Evolutionary conservation across 2,888 invertebrate species (phyloP).

Genomic region (Rutpela maculata): DNA sequence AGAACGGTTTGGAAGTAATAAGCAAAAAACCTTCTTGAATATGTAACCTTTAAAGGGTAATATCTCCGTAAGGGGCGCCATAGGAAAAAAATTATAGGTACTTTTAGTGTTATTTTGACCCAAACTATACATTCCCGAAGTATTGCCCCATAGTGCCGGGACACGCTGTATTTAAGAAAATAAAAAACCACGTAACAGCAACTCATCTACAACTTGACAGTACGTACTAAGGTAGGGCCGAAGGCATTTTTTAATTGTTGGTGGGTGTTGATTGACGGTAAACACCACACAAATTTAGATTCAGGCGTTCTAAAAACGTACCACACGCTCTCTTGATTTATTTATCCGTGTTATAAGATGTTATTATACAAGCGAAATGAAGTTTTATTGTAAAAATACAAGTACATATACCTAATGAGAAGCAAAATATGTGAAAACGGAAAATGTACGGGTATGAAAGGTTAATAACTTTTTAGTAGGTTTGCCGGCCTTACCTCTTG

Average conservation of each 20-base stretch:
- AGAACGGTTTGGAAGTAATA: too few species aligned
- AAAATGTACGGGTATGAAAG: not conserved
- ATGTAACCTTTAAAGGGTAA: too few species aligned
- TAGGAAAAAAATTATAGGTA: too few species aligned
- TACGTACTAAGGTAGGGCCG: constrained; percentile 14
- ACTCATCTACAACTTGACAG: not conserved
- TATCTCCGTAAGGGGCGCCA: too few species aligned
- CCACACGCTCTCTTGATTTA: constrained; percentile 16
- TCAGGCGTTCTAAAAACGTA: constrained; percentile 11
- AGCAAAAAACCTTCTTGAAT: too few species aligned
- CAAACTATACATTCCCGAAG: too few species aligned
- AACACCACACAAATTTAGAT: constrained; percentile 19
- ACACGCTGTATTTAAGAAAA: too few species aligned
- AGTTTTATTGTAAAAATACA: not conserved
- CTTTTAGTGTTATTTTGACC: too few species aligned
- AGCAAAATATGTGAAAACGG: not conserved
- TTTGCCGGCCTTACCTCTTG: not conserved
- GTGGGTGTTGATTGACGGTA: constrained; percentile 35
- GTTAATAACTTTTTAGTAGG: constrained; percentile 10
- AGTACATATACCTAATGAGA: not conserved
- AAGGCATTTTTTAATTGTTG: constrained; percentile 21
- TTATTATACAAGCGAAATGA: not conserved
- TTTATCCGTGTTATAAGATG: not conserved
- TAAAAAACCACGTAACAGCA: not conserved
- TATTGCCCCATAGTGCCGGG: too few species aligned